Evolutionary conservation across 2,113 vertebrate genomes (phyloP).

Genomic region (Nycticorax nycticorax): DNA sequence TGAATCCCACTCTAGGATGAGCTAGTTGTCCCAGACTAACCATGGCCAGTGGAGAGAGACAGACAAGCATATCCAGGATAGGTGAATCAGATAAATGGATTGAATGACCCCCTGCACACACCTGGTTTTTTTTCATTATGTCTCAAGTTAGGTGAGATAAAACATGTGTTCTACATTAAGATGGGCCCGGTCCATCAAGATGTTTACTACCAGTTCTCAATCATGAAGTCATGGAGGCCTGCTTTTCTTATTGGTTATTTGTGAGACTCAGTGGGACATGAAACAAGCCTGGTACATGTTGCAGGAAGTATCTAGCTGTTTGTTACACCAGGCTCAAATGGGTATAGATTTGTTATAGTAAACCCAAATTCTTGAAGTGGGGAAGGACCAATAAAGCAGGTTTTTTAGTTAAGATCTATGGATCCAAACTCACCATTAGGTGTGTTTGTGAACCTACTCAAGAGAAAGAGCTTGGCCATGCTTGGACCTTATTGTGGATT

Average conservation of each 20-base stretch:
- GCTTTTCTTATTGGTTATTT: background rate
- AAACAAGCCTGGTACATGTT: background rate
- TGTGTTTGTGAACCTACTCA: background rate
- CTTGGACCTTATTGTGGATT: background rate
- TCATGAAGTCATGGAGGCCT: background rate
- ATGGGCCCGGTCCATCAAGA: background rate
- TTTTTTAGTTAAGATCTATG: background rate
- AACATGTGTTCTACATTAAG: background rate
- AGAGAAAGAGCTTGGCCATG: background rate
- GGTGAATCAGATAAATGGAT: background rate
- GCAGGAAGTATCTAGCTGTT: background rate
- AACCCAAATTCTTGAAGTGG: background rate
- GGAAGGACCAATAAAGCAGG: background rate
- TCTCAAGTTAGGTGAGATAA: background rate
- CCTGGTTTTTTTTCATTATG: background rate
- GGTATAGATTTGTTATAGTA: background rate
- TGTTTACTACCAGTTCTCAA: background rate
- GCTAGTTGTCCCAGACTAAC: background rate
- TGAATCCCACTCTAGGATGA: background rate
- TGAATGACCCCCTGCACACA: background rate
- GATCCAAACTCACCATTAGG: background rate
- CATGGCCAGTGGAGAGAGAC: background rate
- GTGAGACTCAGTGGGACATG: background rate
- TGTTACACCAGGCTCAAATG: background rate
- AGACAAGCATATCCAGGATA: background rate